phyloP scores from a whole-genome alignment of 2,113 vertebrate genomes.

The Variabilichromis moorii region DNA sequence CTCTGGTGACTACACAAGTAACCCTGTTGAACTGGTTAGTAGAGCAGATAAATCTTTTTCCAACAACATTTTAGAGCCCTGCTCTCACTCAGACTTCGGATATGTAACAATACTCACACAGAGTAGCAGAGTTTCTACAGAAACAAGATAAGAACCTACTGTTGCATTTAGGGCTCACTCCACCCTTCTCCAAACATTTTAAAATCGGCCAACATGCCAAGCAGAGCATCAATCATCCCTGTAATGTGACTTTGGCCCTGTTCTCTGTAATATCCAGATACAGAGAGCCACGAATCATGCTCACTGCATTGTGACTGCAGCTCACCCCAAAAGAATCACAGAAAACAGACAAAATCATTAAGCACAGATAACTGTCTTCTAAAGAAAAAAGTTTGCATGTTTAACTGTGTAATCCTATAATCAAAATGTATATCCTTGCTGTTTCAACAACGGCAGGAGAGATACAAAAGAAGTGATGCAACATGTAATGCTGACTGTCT shows the following conservation, averaged over 20 bases:
- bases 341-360: not conserved
- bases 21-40: not conserved
- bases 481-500: not conserved
- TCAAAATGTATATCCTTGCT: not conserved
- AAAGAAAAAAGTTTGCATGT: not conserved
- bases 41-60: not conserved
- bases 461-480: not conserved
- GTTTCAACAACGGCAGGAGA: not conserved
- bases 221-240: slow-evolving; percentile 28
- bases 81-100: not conserved
- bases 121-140: slow-evolving; percentile 19
- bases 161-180: slow-evolving; percentile 6
- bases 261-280: not conserved
- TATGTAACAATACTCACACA: not conserved
- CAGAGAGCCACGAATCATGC: not conserved
- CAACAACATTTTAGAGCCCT: not conserved
- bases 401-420: not conserved
- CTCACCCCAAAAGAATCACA: not conserved
- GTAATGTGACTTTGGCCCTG: not conserved
- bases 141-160: slow-evolving; percentile 45
- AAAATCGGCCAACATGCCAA: slow-evolving; percentile 16
- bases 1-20: not conserved
- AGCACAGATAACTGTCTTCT: not conserved
- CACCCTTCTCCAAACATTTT: slow-evolving; percentile 50
- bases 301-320: not conserved